Evolutionary conservation across 2,888 invertebrate genomes (phyloP).

Genomic region (Papilio demoleus): DNA sequence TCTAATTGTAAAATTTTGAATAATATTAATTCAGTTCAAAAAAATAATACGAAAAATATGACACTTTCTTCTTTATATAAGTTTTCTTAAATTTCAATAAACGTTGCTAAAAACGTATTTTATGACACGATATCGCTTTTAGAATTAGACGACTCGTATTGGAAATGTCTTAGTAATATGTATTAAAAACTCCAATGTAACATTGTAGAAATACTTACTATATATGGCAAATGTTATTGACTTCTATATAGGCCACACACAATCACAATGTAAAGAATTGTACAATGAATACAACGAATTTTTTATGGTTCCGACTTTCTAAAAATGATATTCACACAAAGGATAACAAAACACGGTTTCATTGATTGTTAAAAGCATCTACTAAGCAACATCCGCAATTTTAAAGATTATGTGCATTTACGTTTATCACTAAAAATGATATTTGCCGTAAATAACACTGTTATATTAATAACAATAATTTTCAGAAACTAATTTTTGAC

Average conservation of each 20-base stretch:
- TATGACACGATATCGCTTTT: too few relatives aligned
- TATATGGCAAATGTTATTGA: constrained; percentile 35
- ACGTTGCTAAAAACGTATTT: too few relatives aligned
- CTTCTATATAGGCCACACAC: constrained; percentile 40
- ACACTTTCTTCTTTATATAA: too few relatives aligned
- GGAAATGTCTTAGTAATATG: too few relatives aligned
- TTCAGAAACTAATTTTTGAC: constrained; percentile 12
- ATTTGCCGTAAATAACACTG: constrained; percentile 27
- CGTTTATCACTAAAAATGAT: constrained; percentile 27
- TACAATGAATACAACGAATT: constrained; percentile 44
- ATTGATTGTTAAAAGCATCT: constrained; percentile 2
- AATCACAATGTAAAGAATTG: constrained; percentile 28
- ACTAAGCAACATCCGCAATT: not conserved
- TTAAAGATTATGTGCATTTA: not conserved
- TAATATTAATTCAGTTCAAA: not conserved
- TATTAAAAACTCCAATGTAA: not conserved
- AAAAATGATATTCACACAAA: constrained; percentile 38
- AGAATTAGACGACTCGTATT: too few relatives aligned
- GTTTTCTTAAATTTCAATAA: too few relatives aligned
- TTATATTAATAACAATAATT: constrained; percentile 33
- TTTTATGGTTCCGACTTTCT: constrained; percentile 41
- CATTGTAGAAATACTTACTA: constrained; percentile 28
- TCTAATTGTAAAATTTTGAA: not conserved
- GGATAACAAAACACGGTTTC: constrained; percentile 31
- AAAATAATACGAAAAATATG: not conserved